These are phyloP conservation scores for Gymnosoma rotundatum DNA, from an alignment of 2,888 invertebrate species.

Conservation along the genomic window DNA sequence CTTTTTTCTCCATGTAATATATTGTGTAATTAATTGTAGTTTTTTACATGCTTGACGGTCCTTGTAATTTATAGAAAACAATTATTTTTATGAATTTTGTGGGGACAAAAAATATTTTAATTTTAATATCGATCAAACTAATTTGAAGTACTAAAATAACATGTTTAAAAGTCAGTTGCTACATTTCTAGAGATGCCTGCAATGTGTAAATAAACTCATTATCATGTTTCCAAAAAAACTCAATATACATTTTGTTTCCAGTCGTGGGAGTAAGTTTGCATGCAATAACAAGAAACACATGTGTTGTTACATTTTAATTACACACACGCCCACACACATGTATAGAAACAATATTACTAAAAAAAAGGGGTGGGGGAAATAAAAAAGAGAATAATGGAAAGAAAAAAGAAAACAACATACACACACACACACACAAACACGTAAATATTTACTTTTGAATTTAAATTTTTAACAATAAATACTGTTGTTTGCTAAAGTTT, in stretches of 20 bases:
- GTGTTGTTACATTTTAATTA: background rate
- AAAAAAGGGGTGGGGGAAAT: background rate
- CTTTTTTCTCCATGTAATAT: too few species aligned
- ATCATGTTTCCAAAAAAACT: background rate
- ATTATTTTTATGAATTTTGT: too few species aligned
- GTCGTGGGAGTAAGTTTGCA: background rate
- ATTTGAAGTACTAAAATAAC: background rate
- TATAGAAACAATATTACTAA: background rate
- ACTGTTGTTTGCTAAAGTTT: constrained; percentile 2
- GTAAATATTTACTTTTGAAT: background rate
- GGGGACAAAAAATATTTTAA: too few species aligned
- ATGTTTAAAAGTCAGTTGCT: too few species aligned
- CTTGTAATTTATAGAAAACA: too few species aligned
- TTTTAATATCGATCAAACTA: too few species aligned
- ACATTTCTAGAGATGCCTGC: background rate
- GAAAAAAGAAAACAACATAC: too few species aligned
- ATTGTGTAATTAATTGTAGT: too few species aligned
- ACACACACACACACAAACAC: background rate
- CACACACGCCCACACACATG: background rate
- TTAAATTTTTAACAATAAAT: constrained; percentile 2
- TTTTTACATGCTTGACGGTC: too few species aligned
- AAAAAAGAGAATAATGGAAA: background rate
- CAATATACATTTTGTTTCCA: background rate
- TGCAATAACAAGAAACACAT: background rate
- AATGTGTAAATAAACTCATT: background rate